Evolutionary conservation across 1,140 invertebrate species (phyloP).

Genomic region (Neotoxoptera formosana): DNA sequence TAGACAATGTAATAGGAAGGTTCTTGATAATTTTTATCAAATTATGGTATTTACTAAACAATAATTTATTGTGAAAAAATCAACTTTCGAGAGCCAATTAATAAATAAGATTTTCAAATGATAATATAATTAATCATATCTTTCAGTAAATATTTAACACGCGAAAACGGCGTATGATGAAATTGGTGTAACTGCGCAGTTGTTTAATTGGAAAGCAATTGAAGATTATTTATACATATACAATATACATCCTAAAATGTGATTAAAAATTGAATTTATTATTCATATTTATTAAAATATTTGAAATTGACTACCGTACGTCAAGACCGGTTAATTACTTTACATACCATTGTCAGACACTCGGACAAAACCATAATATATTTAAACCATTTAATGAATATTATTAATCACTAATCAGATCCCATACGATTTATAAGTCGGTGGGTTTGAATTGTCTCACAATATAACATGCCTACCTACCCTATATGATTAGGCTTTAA

Average conservation of each 20-base stretch:
- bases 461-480: too few species aligned
- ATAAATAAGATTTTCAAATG: neutral
- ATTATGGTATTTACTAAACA: neutral
- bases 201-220: slow-evolving; percentile 3
- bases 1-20: too few species aligned
- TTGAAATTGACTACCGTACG: neutral
- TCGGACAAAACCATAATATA: neutral
- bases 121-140: neutral
- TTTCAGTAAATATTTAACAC: neutral
- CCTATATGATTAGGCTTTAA: neutral
- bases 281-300: slow-evolving; percentile 1
- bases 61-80: neutral
- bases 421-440: too few species aligned
- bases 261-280: neutral
- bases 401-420: too few species aligned
- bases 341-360: neutral
- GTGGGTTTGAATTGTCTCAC: neutral
- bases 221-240: neutral
- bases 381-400: neutral
- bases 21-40: neutral
- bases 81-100: neutral
- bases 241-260: neutral
- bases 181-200: neutral
- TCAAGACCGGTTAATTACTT: neutral
- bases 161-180: neutral